phyloP scores from a whole-genome alignment of 2,113 vertebrate genomes.

The Dendrocopos noguchii region DNA sequence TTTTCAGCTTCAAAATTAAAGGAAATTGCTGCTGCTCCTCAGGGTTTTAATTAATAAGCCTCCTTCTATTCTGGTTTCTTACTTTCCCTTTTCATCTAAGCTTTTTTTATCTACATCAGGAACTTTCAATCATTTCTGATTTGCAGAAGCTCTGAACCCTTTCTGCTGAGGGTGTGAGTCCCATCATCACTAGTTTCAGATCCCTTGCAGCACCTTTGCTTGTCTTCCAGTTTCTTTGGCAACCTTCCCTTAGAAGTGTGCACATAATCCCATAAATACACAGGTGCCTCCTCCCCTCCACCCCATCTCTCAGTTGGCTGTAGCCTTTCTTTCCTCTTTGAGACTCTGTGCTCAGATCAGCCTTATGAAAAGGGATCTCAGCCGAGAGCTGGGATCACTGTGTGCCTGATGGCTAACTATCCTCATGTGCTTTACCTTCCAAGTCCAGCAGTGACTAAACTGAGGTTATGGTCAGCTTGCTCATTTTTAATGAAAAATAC shows the following conservation, averaged over 20 bases:
- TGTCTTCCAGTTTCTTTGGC: not conserved
- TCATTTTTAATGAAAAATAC: not conserved
- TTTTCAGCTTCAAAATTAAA: constrained; percentile 38
- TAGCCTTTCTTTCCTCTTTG: not conserved
- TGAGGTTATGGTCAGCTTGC: not conserved
- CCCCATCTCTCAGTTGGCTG: not conserved
- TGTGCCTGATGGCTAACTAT: not conserved
- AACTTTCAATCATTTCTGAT: not conserved
- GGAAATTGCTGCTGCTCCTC: constrained; percentile 43
- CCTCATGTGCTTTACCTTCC: not conserved
- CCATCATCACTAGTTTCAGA: not conserved
- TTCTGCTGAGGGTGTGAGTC: not conserved
- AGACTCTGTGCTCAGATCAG: not conserved
- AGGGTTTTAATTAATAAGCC: constrained; percentile 32
- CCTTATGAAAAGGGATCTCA: not conserved
- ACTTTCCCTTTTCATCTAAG: not conserved
- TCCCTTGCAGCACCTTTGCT: not conserved
- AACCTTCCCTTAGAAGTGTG: not conserved
- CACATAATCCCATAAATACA: accelerated
- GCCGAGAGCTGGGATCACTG: not conserved
- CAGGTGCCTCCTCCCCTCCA: not conserved
- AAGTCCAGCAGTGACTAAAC: not conserved
- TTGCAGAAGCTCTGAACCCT: not conserved
- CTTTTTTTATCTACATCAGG: not conserved
- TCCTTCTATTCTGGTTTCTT: not conserved